These are phyloP conservation scores for Exephanes ischioxanthus DNA, from an alignment of 2,888 invertebrate species.

Conservation along the genomic window DNA sequence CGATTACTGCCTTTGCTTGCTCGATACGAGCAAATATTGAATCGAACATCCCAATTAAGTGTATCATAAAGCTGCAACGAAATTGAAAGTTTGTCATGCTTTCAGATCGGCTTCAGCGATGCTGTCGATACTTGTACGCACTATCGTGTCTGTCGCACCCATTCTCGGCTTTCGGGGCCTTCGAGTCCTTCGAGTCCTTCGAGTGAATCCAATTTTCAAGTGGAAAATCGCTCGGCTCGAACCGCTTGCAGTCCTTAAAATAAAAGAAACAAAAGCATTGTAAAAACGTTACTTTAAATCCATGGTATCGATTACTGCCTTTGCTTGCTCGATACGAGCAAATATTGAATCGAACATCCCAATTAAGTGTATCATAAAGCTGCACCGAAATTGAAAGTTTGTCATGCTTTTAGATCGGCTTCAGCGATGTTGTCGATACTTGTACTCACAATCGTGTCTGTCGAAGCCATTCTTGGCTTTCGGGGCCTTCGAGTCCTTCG, in stretches of 20 bases:
- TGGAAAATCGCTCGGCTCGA: constrained; percentile 3
- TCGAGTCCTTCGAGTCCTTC: constrained; percentile 51
- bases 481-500: constrained; percentile 87
- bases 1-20: not conserved
- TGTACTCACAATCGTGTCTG: constrained; percentile 69
- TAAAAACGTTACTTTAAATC: not conserved
- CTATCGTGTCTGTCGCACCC: no score
- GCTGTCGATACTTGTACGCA: no score
- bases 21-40: not conserved
- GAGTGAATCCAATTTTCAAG: constrained; percentile 37
- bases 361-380: not conserved
- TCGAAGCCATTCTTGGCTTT: constrained; percentile 76
- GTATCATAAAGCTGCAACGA: not conserved
- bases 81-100: not conserved
- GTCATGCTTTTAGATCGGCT: constrained; percentile 28
- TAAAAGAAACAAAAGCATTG: not conserved
- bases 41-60: not conserved
- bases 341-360: not conserved
- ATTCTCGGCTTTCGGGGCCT: no score
- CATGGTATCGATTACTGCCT: not conserved
- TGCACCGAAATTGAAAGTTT: not conserved
- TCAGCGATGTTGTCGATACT: constrained; percentile 69
- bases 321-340: not conserved
- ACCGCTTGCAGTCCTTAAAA: not conserved
- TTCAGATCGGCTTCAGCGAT: no score